Conservation (phyloP, 37 sponge, comb jelly and placozoan genomes). For the Geodia barretti region DNA sequence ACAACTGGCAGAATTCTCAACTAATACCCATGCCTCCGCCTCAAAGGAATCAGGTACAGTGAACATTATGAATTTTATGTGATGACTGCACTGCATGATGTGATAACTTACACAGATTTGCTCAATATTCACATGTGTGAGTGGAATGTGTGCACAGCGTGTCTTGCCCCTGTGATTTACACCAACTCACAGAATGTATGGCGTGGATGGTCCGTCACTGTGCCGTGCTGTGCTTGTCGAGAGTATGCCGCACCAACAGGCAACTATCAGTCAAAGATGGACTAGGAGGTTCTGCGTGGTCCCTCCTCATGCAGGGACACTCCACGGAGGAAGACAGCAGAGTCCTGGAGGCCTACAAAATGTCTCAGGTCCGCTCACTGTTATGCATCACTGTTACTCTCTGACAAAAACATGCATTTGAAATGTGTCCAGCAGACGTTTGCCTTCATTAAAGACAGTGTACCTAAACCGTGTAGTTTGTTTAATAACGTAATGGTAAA, state of each 20-base stretch:
- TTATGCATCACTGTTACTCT: not conserved
- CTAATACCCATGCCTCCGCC: not conserved
- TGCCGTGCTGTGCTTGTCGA: constrained; percentile 59
- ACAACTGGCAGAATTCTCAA: constrained; percentile 33
- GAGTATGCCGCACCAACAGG: constrained; percentile 43
- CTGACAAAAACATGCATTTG: not conserved
- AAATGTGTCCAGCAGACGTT: not conserved
- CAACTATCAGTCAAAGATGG: constrained; percentile 61
- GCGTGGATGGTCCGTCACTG: constrained; percentile 59
- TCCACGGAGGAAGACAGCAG: constrained; percentile 37
- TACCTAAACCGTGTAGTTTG: no score
- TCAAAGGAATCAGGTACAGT: not conserved
- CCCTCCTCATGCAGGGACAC: constrained; percentile 40
- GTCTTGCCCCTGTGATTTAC: no score
- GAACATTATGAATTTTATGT: no score
- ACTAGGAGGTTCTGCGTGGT: constrained; percentile 59
- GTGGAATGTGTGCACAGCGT: no score
- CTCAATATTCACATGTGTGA: no score
- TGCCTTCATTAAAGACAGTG: not conserved
- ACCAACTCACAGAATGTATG: not conserved
- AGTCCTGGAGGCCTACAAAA: constrained; percentile 63
- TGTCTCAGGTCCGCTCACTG: constrained; percentile 41
- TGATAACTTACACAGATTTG: no score
- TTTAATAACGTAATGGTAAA: no score
- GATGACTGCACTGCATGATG: no score